Conservation (phyloP, 2,888 invertebrate species). For the Oxyteleia sp. region DNA sequence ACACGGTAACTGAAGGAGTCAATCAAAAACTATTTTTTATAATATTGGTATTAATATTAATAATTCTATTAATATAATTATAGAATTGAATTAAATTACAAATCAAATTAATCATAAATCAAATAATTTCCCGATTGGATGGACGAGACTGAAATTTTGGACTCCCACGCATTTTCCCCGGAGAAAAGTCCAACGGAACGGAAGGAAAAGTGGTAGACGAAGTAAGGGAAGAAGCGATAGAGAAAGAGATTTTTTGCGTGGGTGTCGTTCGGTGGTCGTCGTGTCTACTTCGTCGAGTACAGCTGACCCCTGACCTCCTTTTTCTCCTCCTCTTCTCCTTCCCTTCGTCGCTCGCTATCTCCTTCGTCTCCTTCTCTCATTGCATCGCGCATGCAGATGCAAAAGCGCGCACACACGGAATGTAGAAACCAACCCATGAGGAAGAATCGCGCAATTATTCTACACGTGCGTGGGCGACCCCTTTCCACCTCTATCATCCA, state of each 20-base stretch:
- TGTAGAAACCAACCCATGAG: constrained; percentile 77
- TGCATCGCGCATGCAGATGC: constrained; percentile 81
- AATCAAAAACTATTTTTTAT: too few relatives aligned
- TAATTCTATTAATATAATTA: too few relatives aligned
- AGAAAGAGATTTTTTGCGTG: constrained; percentile 83
- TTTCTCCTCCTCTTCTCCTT: constrained; percentile 75
- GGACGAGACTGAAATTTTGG: too few relatives aligned
- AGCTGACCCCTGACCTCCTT: constrained; percentile 85
- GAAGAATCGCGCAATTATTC: constrained; percentile 86
- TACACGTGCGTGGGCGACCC: constrained; percentile 87
- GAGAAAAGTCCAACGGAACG: constrained; percentile 48
- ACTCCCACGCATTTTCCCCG: constrained; percentile 20
- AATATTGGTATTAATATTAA: too few relatives aligned
- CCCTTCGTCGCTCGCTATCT: constrained; percentile 75
- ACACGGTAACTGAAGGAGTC: too few relatives aligned
- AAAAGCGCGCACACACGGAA: constrained; percentile 79
- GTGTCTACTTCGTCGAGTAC: constrained; percentile 86
- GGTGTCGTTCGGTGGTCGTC: constrained; percentile 87
- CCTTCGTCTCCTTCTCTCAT: constrained; percentile 74
- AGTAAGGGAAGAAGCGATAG: constrained; percentile 62
- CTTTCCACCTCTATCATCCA: constrained; percentile 81
- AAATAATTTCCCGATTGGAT: too few relatives aligned
- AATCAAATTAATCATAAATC: too few relatives aligned
- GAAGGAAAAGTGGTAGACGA: constrained; percentile 63
- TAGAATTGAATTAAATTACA: too few relatives aligned